phyloP scores from a whole-genome alignment of 1,140 invertebrate genomes.

The Stenopsyche tienmushanensis region DNA sequence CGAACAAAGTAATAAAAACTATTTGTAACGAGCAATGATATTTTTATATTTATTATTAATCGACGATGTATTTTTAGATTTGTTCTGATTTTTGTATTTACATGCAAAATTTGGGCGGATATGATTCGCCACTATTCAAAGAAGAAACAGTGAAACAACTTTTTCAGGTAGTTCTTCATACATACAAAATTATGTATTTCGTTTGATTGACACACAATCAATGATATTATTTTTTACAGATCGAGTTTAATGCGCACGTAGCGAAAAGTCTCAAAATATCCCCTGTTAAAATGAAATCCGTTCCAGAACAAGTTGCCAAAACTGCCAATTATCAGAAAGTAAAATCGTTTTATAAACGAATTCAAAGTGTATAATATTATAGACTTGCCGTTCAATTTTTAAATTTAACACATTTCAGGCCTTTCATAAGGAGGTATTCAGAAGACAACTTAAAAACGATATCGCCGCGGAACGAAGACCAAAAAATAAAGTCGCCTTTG shows the following conservation, averaged over 20 bases:
- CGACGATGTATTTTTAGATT: slow-evolving; percentile 50
- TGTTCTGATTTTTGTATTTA: slow-evolving; percentile 53
- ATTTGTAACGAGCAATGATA: too few relatives aligned
- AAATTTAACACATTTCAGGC: slow-evolving; percentile 19
- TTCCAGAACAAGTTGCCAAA: slow-evolving; percentile 48
- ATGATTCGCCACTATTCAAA: slow-evolving; percentile 53
- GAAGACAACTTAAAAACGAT: slow-evolving; percentile 49
- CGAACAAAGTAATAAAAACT: slow-evolving; percentile 50
- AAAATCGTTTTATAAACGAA: slow-evolving; percentile 2
- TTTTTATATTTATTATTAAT: slow-evolving; percentile 3
- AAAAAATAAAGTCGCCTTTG: slow-evolving; percentile 51
- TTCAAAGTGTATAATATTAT: too few relatives aligned
- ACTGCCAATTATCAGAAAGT: slow-evolving; percentile 38
- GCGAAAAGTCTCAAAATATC: slow-evolving; percentile 49
- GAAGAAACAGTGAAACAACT: slow-evolving; percentile 54
- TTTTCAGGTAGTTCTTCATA: slow-evolving; percentile 53
- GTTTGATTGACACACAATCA: background rate
- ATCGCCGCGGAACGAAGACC: slow-evolving; percentile 46
- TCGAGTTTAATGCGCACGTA: slow-evolving; percentile 53
- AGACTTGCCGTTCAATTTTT: too few relatives aligned
- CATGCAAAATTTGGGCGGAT: slow-evolving; percentile 54
- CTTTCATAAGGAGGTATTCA: slow-evolving; percentile 43
- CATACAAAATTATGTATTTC: slow-evolving; percentile 1
- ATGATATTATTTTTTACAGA: slow-evolving; percentile 43
- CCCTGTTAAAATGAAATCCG: slow-evolving; percentile 48